A percentile compares a stretch with the other conserved stretches of the same genome.
These are phyloP conservation scores for Capitulum mitella DNA, from an alignment of 2,888 invertebrate genomes.

Conservation along the genomic window DNA sequence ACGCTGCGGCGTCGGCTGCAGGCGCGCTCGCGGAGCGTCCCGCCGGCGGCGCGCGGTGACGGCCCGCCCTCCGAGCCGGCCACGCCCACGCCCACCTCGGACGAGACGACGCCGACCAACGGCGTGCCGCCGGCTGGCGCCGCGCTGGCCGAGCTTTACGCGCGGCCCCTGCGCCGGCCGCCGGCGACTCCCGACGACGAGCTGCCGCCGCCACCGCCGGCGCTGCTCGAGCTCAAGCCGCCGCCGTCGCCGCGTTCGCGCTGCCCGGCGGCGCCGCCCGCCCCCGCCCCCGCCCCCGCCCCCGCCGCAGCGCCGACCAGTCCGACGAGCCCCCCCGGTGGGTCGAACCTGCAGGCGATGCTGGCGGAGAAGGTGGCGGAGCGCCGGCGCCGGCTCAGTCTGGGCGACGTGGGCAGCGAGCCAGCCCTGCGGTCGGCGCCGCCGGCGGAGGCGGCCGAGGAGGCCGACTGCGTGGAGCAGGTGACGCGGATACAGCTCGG, in stretches of 20 bases:
- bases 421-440: slow-evolving; percentile 20
- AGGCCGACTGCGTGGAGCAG: slow-evolving; percentile 35
- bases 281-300: not conserved
- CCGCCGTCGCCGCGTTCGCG: slow-evolving; percentile 15
- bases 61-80: not conserved
- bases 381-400: slow-evolving; percentile 36
- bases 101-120: slow-evolving; percentile 13
- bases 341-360: slow-evolving; percentile 37
- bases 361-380: slow-evolving; percentile 40
- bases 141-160: not conserved
- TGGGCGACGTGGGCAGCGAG: slow-evolving; percentile 32
- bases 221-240: not conserved
- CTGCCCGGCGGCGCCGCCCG: not conserved
- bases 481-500: slow-evolving; percentile 25
- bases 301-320: not conserved
- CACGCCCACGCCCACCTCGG: not conserved
- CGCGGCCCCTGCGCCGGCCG: slow-evolving; percentile 1
- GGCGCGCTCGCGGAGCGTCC: not conserved
- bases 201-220: slow-evolving; percentile 16
- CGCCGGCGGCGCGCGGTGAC: not conserved
- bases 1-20: slow-evolving; percentile 8
- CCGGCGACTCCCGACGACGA: not conserved
- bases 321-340: slow-evolving; percentile 7
- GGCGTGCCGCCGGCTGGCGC: not conserved
- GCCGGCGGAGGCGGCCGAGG: slow-evolving; percentile 29